Percentiles rank a stretch among this genome's conserved stretches.
Conservation (phyloP, 2,888 invertebrate genomes). For the Blomia tropicalis region DNA sequence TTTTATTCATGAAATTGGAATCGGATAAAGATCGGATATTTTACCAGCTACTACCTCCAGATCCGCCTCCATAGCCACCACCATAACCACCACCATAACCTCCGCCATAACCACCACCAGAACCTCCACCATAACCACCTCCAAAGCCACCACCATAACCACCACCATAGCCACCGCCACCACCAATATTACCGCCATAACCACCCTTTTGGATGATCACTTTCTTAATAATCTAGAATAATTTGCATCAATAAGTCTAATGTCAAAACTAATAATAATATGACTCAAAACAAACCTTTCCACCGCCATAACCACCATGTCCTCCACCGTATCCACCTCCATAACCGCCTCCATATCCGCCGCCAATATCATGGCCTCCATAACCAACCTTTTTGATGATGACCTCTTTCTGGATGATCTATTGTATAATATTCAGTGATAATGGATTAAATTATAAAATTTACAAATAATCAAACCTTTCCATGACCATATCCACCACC, state of each 20-base stretch:
- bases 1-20: neutral
- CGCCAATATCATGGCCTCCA: neutral
- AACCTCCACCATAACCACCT: neutral
- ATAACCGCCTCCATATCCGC: neutral
- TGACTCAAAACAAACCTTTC: neutral
- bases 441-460: no score
- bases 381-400: constrained; percentile 2
- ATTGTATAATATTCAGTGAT: no score
- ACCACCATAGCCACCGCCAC: neutral
- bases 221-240: neutral
- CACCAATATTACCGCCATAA: no score
- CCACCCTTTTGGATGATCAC: neutral
- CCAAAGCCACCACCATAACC: neutral
- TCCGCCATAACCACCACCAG: neutral
- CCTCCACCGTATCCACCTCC: neutral
- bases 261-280: neutral
- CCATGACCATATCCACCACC: constrained; percentile 3
- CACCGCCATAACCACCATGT: neutral
- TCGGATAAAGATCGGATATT: no score
- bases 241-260: neutral
- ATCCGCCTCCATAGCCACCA: neutral
- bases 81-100: constrained; percentile 2
- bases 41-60: no score
- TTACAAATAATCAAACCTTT: neutral
- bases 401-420: neutral